Evolutionary conservation across 2,888 invertebrate species (phyloP).

Genomic region (Heliconius hortense): DNA sequence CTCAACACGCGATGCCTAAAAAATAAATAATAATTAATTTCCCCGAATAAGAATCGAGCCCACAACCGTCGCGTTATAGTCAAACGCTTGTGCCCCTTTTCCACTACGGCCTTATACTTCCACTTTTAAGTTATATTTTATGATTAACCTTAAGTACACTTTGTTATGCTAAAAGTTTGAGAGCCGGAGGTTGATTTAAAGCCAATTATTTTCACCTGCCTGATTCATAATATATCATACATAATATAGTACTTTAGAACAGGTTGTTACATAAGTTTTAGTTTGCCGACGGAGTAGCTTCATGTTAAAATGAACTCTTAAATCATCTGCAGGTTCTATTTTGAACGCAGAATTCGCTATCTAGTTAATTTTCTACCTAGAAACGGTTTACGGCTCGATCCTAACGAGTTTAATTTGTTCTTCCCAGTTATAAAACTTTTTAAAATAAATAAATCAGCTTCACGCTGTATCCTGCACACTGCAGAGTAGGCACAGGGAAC

Average conservation of each 20-base stretch:
- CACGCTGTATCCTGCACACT: rapidly evolving
- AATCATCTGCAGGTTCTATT: constrained; percentile 40
- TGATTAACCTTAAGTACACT: constrained; percentile 36
- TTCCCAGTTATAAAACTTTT: not conserved
- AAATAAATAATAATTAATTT: no score
- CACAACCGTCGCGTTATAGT: no score
- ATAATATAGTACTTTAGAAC: constrained; percentile 34
- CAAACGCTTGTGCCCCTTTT: no score
- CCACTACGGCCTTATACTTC: constrained; percentile 6
- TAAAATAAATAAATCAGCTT: no score
- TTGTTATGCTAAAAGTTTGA: constrained; percentile 38
- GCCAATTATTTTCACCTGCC: constrained; percentile 40
- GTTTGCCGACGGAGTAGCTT: constrained; percentile 41
- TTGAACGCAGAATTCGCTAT: constrained; percentile 36
- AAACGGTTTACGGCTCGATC: constrained; percentile 25
- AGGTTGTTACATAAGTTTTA: constrained; percentile 38
- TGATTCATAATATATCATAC: constrained; percentile 38
- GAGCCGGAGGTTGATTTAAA: constrained; percentile 35
- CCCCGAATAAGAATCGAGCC: no score
- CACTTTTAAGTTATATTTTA: constrained; percentile 33
- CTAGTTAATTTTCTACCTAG: constrained; percentile 35
- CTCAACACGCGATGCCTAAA: no score
- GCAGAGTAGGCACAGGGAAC: no score
- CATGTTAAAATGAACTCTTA: constrained; percentile 43
- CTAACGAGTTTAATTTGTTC: constrained; percentile 19